Percentiles rank a stretch among this genome's conserved stretches.
phyloP scores from a whole-genome alignment of 2,113 vertebrate species.

The Menura novaehollandiae region DNA sequence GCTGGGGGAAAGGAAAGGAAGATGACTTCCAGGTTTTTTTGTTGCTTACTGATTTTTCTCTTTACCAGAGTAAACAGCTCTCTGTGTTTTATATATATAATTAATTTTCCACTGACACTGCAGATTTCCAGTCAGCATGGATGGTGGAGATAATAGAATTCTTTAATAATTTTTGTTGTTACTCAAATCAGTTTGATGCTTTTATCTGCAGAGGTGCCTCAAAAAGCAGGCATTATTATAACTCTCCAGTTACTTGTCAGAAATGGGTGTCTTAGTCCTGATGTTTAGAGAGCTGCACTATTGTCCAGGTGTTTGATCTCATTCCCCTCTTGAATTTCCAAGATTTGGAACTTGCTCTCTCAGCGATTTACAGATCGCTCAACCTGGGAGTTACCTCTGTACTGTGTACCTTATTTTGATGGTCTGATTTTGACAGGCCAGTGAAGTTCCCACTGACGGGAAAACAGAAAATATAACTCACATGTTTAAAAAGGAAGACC shows the following conservation, averaged over 20 bases:
- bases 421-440: background rate
- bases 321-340: background rate
- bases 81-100: background rate
- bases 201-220: background rate
- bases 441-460: background rate
- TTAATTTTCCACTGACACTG: background rate
- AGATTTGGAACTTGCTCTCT: background rate
- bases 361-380: background rate
- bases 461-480: background rate
- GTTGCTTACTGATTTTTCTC: background rate
- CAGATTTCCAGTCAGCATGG: background rate
- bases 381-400: background rate
- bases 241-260: background rate
- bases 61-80: background rate
- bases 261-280: background rate
- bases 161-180: background rate
- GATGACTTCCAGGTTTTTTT: background rate
- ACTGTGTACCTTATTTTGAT: background rate
- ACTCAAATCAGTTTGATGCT: background rate
- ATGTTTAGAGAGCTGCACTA: background rate
- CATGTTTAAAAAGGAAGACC: too few relatives aligned
- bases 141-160: background rate
- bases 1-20: background rate
- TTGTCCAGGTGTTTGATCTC: background rate
- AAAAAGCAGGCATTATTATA: background rate